Evolutionary conservation across 2,888 invertebrate genomes (phyloP).

Genomic region (Drosophila mulleri): DNA sequence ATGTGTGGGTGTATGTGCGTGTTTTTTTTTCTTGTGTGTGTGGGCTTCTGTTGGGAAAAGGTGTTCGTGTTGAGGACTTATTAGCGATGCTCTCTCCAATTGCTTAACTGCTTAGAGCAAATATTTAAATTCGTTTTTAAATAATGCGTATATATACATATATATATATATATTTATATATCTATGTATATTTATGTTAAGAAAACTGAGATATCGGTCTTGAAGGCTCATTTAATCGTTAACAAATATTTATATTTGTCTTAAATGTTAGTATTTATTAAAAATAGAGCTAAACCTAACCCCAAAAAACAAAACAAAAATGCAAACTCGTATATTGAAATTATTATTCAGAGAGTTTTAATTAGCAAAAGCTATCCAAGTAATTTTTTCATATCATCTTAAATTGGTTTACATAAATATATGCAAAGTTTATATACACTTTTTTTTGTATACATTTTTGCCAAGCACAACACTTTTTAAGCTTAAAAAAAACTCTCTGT

Average conservation of each 20-base stretch:
- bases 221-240: not conserved
- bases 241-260: too few species aligned
- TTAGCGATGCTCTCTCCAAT: not conserved
- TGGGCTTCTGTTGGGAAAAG: not conserved
- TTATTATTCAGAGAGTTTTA: too few species aligned
- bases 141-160: too few species aligned
- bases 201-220: too few species aligned
- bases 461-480: not conserved
- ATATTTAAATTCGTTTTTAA: conserved; percentile 4
- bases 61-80: conserved; percentile 9
- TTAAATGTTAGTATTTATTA: too few species aligned
- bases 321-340: too few species aligned
- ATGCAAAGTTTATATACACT: not conserved
- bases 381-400: not conserved
- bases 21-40: not conserved
- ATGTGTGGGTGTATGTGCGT: not conserved
- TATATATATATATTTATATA: too few species aligned
- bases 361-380: not conserved
- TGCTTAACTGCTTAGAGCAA: not conserved
- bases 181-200: too few species aligned
- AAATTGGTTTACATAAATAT: not conserved
- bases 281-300: too few species aligned
- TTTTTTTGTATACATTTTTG: not conserved
- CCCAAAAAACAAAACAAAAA: too few species aligned
- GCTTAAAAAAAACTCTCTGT: not conserved